Percentiles rank a stretch among this genome's conserved stretches.
These are phyloP conservation scores for Leucophora obtusa DNA, from an alignment of 2,888 invertebrate genomes.

Conservation along the genomic window DNA sequence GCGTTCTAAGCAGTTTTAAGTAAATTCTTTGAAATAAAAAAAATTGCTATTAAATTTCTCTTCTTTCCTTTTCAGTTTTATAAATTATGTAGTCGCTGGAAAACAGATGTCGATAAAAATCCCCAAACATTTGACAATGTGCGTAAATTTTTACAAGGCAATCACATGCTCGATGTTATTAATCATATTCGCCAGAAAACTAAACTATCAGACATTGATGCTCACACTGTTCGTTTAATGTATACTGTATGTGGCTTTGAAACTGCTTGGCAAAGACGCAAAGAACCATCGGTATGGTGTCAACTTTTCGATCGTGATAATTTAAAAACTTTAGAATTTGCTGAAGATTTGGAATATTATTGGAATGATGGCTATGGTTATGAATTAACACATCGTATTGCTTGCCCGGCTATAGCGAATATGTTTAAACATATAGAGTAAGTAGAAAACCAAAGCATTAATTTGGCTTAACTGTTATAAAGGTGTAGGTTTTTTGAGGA, in stretches of 20 bases:
- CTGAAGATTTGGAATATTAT: constrained; percentile 87
- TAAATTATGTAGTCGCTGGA: constrained; percentile 87
- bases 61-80: constrained; percentile 83
- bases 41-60: background rate
- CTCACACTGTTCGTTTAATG: constrained; percentile 83
- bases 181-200: constrained; percentile 81
- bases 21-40: background rate
- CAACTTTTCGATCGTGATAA: constrained; percentile 83
- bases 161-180: constrained; percentile 80
- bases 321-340: constrained; percentile 84
- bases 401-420: constrained; percentile 86
- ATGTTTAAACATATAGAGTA: constrained; percentile 86
- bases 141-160: constrained; percentile 80
- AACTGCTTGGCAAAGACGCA: constrained; percentile 86
- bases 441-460: no score
- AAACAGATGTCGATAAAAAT: constrained; percentile 84
- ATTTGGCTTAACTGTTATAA: no score
- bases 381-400: constrained; percentile 85
- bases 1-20: background rate
- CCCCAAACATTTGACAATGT: constrained; percentile 82
- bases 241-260: constrained; percentile 89
- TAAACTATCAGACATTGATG: constrained; percentile 81
- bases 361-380: constrained; percentile 91
- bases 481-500: no score
- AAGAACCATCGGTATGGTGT: constrained; percentile 87